Conservation (phyloP, 2,113 vertebrate species). For the Micronycteris hirsuta region DNA sequence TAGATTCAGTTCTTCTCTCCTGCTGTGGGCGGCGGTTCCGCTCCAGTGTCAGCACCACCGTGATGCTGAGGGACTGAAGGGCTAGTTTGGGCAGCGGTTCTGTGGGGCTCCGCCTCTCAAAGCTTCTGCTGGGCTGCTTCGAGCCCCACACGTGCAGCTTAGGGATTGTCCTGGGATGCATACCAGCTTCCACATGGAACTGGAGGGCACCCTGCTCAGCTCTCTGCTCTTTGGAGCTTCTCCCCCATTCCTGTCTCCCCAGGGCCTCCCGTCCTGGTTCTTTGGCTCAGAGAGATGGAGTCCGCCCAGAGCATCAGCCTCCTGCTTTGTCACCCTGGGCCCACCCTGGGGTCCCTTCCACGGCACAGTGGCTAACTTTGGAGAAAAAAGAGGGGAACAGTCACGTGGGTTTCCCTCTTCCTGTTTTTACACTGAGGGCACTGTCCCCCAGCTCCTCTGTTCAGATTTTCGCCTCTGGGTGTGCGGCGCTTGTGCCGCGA, state of each 20-base stretch:
- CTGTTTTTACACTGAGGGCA: no score
- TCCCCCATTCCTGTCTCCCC: background rate
- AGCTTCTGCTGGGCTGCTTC: background rate
- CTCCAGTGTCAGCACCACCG: background rate
- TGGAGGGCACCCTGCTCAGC: background rate
- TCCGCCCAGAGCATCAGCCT: background rate
- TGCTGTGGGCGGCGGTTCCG: background rate
- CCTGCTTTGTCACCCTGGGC: background rate
- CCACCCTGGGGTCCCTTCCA: background rate
- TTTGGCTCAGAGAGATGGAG: background rate
- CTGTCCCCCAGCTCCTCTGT: background rate
- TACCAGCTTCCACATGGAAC: background rate
- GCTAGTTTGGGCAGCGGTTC: accelerated
- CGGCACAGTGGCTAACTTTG: background rate
- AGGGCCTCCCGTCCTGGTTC: background rate
- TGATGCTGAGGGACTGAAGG: background rate
- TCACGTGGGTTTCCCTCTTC: background rate
- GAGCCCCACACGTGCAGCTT: background rate
- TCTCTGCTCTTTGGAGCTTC: background rate
- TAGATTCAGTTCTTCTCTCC: background rate
- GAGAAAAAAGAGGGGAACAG: background rate
- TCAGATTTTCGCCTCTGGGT: background rate
- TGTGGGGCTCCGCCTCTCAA: background rate
- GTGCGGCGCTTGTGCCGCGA: accelerated
- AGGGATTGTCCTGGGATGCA: background rate